Conservation (phyloP, 2,888 invertebrate genomes). For the Nematopogon swammerdamellus region DNA sequence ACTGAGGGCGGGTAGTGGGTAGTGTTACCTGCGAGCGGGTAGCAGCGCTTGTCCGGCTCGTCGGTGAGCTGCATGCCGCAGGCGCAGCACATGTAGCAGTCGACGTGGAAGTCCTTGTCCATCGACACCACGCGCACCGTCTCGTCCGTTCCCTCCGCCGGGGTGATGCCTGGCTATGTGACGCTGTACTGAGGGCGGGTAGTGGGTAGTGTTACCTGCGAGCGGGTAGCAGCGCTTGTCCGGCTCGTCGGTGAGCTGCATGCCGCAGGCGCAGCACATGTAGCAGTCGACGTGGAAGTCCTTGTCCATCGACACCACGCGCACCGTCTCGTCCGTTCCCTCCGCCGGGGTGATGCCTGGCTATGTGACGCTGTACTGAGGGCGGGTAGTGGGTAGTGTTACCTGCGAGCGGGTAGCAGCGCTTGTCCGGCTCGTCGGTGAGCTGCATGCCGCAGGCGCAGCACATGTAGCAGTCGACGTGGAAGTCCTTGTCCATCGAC, state of each 20-base stretch:
- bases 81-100: slow-evolving; percentile 98
- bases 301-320: slow-evolving; percentile 98
- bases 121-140: slow-evolving; percentile 98
- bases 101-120: slow-evolving; percentile 98
- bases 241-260: slow-evolving; percentile 97
- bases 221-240: slow-evolving; percentile 97
- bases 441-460: slow-evolving; percentile 97
- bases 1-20: no score
- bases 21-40: slow-evolving; percentile 79
- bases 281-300: slow-evolving; percentile 99
- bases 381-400: no score
- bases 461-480: slow-evolving; percentile 98
- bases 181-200: no score
- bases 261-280: slow-evolving; percentile 96
- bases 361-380: slow-evolving; percentile 30
- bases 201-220: no score
- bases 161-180: slow-evolving; percentile 70
- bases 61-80: slow-evolving; percentile 97
- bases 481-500: slow-evolving; percentile 98
- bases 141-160: slow-evolving; percentile 97
- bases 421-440: slow-evolving; percentile 95
- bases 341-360: slow-evolving; percentile 89
- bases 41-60: slow-evolving; percentile 96
- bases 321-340: slow-evolving; percentile 97
- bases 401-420: slow-evolving; percentile 95